Percentiles rank a stretch among this genome's conserved stretches.
Conservation (phyloP, 2,113 vertebrate genomes). For the Hucho hucho region DNA sequence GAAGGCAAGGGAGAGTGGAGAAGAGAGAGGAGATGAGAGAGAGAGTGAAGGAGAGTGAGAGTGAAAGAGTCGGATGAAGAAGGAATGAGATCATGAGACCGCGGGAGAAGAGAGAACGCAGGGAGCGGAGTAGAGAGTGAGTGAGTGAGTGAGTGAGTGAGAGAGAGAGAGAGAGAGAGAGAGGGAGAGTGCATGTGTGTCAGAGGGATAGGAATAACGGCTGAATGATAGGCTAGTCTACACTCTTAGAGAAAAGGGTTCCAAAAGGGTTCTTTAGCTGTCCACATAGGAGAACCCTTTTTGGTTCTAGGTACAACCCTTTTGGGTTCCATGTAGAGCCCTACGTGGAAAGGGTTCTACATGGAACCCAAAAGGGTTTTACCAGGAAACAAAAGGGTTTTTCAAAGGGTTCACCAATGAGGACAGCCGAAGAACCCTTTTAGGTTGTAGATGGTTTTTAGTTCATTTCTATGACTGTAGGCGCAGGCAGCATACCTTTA, state of each 20-base stretch:
- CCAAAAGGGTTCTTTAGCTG: no score
- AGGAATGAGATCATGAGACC: constrained; percentile 30
- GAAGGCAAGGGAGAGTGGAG: background rate
- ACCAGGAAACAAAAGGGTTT: no score
- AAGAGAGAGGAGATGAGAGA: background rate
- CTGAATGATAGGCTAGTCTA: constrained; percentile 44
- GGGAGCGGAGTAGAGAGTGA: constrained; percentile 45
- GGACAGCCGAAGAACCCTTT: no score
- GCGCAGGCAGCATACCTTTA: constrained; percentile 25
- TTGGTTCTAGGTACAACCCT: no score
- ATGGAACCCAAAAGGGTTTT: no score
- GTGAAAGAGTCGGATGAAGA: constrained; percentile 8
- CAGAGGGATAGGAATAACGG: constrained; percentile 34
- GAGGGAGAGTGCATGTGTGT: constrained; percentile 37
- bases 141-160: constrained; percentile 32
- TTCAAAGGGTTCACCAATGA: no score
- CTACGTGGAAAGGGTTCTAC: no score
- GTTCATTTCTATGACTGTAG: no score
- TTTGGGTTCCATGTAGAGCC: no score
- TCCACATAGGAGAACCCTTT: no score
- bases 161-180: constrained; percentile 5
- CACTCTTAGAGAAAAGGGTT: no score
- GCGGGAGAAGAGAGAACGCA: background rate
- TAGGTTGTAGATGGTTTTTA: no score
- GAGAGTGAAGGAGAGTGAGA: constrained; percentile 28